phyloP scores from a whole-genome alignment of 2,797 vertebrate species.

The Hoplostethus mediterraneus region DNA sequence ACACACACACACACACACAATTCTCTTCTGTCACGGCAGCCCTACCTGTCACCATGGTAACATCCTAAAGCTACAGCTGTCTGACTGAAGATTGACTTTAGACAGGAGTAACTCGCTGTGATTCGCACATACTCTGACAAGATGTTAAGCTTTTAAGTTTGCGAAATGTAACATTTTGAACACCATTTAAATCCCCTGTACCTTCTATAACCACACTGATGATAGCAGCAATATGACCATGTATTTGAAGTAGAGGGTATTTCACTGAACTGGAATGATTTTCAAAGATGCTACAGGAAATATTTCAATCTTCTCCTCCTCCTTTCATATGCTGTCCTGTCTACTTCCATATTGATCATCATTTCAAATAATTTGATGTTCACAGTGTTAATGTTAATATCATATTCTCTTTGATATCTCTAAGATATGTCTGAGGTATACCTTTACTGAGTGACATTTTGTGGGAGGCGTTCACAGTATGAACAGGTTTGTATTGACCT shows the following conservation, averaged over 20 bases:
- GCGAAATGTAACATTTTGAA: constrained; percentile 7
- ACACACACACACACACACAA: constrained; percentile 42
- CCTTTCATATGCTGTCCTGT: not conserved
- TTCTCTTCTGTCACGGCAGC: constrained; percentile 69
- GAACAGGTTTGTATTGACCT: constrained; percentile 73
- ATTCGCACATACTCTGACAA: constrained; percentile 32
- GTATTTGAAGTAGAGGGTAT: constrained; percentile 3
- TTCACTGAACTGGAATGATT: constrained; percentile 1
- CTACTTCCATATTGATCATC: not conserved
- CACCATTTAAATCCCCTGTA: constrained; percentile 18
- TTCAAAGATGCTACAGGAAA: not conserved
- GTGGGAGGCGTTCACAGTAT: constrained; percentile 38
- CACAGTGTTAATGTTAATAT: not conserved
- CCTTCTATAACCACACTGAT: constrained; percentile 23
- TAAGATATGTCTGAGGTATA: constrained; percentile 36
- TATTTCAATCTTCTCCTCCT: not conserved
- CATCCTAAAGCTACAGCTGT: constrained; percentile 75
- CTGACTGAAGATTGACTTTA: constrained; percentile 65
- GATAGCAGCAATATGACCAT: constrained; percentile 4
- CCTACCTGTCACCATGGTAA: constrained; percentile 80
- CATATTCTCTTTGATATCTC: not conserved
- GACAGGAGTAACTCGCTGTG: constrained; percentile 48
- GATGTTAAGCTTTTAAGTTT: constrained; percentile 14
- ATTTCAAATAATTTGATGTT: not conserved
- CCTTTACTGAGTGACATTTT: constrained; percentile 57